Evolutionary conservation across 2,888 invertebrate genomes (phyloP).

Genomic region (Drosophila lacicola): DNA sequence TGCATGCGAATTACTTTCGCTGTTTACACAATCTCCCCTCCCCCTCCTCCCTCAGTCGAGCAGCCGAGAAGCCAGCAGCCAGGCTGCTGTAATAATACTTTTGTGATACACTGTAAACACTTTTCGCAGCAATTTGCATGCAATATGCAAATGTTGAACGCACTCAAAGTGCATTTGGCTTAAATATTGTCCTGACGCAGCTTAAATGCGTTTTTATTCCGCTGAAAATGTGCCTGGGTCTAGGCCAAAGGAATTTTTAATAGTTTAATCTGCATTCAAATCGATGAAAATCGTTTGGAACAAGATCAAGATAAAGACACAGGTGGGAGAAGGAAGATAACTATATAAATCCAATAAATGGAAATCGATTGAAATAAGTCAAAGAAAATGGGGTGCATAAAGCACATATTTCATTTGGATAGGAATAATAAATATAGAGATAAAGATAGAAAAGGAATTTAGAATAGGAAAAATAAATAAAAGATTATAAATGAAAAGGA

Average conservation of each 20-base stretch:
- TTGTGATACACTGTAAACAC: conserved; percentile 24
- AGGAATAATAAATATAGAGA: no score
- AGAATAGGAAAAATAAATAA: no score
- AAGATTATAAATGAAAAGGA: no score
- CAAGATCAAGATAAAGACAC: neutral
- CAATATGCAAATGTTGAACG: conserved; percentile 35
- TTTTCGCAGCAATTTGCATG: conserved; percentile 22
- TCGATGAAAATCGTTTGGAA: neutral
- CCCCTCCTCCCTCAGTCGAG: neutral
- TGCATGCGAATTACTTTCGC: conserved; percentile 58
- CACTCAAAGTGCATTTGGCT: conserved; percentile 13
- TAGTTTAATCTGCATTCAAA: neutral
- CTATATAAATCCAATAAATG: no score
- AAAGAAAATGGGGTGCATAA: no score
- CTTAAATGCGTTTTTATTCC: neutral
- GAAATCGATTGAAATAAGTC: no score
- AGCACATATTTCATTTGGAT: no score
- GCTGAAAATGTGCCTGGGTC: neutral
- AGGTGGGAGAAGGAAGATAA: neutral
- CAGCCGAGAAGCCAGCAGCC: neutral
- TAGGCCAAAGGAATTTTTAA: neutral
- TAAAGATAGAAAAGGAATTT: no score
- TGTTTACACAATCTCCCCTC: conserved; percentile 21
- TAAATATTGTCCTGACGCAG: conserved; percentile 7
- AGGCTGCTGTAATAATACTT: conserved; percentile 10